These are phyloP conservation scores for Recurvirostra avosetta DNA, from an alignment of 2,113 vertebrate genomes.

Conservation along the genomic window DNA sequence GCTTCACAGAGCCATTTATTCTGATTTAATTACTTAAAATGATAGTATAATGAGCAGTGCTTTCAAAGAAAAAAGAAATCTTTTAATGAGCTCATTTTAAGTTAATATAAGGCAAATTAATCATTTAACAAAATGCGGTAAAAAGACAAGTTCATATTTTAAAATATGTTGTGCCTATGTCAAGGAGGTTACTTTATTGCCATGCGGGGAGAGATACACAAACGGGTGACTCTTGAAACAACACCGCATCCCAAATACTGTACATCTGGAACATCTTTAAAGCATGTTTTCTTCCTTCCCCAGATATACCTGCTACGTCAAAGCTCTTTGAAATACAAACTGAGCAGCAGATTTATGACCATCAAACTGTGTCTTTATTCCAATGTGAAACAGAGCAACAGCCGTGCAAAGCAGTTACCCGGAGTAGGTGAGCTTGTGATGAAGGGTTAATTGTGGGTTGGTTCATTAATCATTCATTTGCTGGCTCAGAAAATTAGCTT, in stretches of 20 bases:
- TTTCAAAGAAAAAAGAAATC: slow-evolving; percentile 75
- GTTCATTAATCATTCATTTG: slow-evolving; percentile 63
- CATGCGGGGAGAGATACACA: background rate
- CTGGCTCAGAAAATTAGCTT: slow-evolving; percentile 61
- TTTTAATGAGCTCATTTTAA: slow-evolving; percentile 78
- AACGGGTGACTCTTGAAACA: background rate
- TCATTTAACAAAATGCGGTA: slow-evolving; percentile 67
- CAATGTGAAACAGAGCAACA: background rate
- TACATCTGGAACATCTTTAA: slow-evolving; percentile 25
- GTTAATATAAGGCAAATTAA: slow-evolving; percentile 80
- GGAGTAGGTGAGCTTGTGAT: background rate
- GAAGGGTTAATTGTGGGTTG: slow-evolving; percentile 27
- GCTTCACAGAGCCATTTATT: slow-evolving; percentile 88
- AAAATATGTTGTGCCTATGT: slow-evolving; percentile 33
- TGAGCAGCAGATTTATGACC: background rate
- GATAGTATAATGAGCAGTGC: slow-evolving; percentile 81
- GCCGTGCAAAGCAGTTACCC: background rate
- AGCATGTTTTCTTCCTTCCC: background rate
- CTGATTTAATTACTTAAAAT: slow-evolving; percentile 92
- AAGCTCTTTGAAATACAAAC: slow-evolving; percentile 32
- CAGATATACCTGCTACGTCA: background rate
- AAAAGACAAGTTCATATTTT: slow-evolving; percentile 61
- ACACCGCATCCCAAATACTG: background rate
- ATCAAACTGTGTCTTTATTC: slow-evolving; percentile 13
- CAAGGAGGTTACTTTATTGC: background rate